phyloP scores from a whole-genome alignment of 2,113 vertebrate species.

The Pituophis catenifer region DNA sequence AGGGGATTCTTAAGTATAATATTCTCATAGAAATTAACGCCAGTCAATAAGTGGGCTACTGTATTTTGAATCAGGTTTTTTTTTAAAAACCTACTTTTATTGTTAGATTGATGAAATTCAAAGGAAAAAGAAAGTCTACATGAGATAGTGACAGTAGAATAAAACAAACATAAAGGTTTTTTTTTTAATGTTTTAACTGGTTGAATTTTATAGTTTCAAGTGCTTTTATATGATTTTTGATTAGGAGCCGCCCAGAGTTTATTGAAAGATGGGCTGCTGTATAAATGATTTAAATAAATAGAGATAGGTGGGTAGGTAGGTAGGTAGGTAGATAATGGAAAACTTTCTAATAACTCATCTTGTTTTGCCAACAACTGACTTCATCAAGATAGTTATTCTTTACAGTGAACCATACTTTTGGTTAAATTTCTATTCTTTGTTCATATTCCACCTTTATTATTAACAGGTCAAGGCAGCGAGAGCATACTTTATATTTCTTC shows the following conservation, averaged over 20 bases:
- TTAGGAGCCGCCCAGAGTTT: too few relatives aligned
- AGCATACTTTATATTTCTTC: background rate
- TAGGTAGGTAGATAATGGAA: background rate
- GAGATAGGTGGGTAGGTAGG: too few relatives aligned
- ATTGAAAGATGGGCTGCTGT: too few relatives aligned
- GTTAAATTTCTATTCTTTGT: background rate
- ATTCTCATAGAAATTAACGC: background rate
- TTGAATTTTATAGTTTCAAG: too few relatives aligned
- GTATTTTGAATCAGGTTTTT: background rate
- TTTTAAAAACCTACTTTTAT: background rate
- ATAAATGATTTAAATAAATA: too few relatives aligned
- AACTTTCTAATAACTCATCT: background rate
- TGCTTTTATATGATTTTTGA: too few relatives aligned
- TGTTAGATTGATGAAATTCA: background rate
- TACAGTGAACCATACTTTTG: background rate
- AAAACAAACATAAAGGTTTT: background rate
- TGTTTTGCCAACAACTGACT: background rate
- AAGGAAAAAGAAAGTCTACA: background rate
- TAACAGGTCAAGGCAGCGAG: background rate
- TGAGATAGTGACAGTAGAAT: background rate
- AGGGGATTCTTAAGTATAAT: background rate
- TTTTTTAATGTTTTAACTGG: too few relatives aligned
- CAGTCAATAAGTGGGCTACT: background rate
- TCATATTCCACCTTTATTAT: background rate
- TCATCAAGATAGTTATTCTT: background rate